A percentile compares a stretch with the other conserved stretches of the same genome.
phyloP scores from a whole-genome alignment of 2,797 vertebrate species.

The Triplophysa yarkandensis region DNA sequence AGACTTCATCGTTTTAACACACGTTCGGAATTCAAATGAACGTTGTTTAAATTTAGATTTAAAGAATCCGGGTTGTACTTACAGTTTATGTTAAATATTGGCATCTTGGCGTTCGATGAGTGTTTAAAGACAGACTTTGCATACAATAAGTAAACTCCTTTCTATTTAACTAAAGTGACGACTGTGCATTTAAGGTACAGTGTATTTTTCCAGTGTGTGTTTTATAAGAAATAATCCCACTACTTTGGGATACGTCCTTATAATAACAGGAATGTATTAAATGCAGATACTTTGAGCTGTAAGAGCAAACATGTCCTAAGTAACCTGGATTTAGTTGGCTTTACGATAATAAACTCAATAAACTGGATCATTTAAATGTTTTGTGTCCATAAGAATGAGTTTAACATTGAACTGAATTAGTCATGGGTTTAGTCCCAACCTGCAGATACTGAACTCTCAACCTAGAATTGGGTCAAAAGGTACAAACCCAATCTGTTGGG shows the following conservation, averaged over 20 bases:
- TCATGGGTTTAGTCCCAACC: too few species aligned
- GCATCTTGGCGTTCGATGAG: neutral
- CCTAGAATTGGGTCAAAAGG: too few species aligned
- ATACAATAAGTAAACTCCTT: too few species aligned
- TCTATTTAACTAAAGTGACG: neutral
- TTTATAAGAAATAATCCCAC: neutral
- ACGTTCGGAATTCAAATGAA: neutral
- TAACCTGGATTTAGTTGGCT: too few species aligned
- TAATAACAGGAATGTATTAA: neutral
- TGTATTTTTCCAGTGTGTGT: too few species aligned
- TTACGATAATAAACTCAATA: too few species aligned
- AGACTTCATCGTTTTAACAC: constrained; percentile 12
- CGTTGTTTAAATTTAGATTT: neutral
- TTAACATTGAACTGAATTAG: too few species aligned
- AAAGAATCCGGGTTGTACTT: neutral
- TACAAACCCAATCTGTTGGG: too few species aligned
- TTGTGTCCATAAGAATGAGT: too few species aligned
- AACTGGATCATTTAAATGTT: too few species aligned
- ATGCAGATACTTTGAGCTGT: neutral
- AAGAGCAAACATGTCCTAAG: neutral
- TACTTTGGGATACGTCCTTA: neutral
- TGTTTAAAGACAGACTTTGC: neutral
- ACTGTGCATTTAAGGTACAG: neutral
- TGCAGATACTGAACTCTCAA: too few species aligned
- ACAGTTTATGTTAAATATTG: neutral